Base-by-base conservation (phyloP, 2,888 invertebrate species). In the Drosophila mimetica region DNA sequence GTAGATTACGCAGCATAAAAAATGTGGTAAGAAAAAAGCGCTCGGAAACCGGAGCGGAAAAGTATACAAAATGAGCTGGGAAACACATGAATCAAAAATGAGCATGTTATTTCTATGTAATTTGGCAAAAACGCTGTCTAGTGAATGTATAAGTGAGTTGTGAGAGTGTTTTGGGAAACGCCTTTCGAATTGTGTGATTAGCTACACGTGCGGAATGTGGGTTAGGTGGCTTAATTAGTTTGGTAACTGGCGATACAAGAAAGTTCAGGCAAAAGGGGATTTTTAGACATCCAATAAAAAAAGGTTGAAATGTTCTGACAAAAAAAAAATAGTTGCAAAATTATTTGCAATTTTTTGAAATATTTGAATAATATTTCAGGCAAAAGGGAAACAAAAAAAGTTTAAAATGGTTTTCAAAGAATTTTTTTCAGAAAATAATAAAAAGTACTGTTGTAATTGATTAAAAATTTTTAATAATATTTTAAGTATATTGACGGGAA, bases 1-100 rank as follows among this genome's bases (percentile, higher is more conserved):
- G 74, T 73, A 54, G 77, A 86, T 86, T 81, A 81, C 88, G 79
- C 86, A 87, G 87, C 88, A 70, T 52, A 86, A 82, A 82, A 48
- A 67, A 44, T 28, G 28, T 32, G 39, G 37, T 2, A 41, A 18
- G 39, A 30, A 16, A 41, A 47, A 50, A n/a, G 1, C 14, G 14
- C 25, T 53, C 53, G 57, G 53, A 72, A 80, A 71, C 47, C 86
- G 52, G 57, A 82, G 82, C 86, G 85, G 80, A 78, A 84, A 86
- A 83, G 80, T 73, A 74, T 53, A 70, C 63, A 63, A 64, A 71
- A 71, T 63, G 54, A 54, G 54, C 55, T 58, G 44, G 46, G 63
- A 71, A 71, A 39, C 36, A 51, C 13, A 32, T 44, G 28, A 48
- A 50, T 52, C 25, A 53, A 42, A 70, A 70, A 39, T 51, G 52